Base-by-base conservation (phyloP, 2,113 vertebrate genomes). In the Sula dactylatra region DNA sequence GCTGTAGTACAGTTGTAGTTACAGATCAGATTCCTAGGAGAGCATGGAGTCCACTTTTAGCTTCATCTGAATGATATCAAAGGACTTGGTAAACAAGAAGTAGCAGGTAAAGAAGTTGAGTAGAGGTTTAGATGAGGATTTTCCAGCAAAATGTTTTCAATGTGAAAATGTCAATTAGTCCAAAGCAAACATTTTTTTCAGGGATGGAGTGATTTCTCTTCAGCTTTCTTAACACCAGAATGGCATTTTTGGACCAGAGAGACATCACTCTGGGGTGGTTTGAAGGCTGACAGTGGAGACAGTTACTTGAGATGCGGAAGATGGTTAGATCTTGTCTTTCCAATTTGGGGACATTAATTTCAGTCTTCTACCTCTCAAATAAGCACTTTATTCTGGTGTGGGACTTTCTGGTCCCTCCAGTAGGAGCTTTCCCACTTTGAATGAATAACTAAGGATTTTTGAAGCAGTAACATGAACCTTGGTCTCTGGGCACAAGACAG, bases 21-120 rank as follows among this genome's bases (percentile, higher is more conserved):
- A 69, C 59, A 66, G 70, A 62, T 73, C 9, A 7, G 44, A 95
- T 96, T 94, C 92, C 85, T 91, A 94, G 90, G 90, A 95, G 90
- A 90, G 88, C 92, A 94, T 21, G 0, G 71, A 86, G 47, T 94
- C 80, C 61, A 56, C 88, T 66, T 92, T 88, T 92, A 92, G 62
- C 71, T 80, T 47, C 69, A 38, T 86, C 72, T 27, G 10, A 84
- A 73, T 19, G 38, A 40, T 86, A 92, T 83, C 95, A 93, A 93
- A 96, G 83, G 86, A 32, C 83, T 89, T n/a, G n/a, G 70, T 76
- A 96, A 84, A 73, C 31, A 89, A 88, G 80, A 27, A 89, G 44
- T 20, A 95, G 61, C 40, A 76, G 66, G 76, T 86, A 89, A 88
- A 82, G n/a, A 73, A 82, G 31, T 5, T 66, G 49, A 84, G 49